phyloP scores from a whole-genome alignment of 2,888 invertebrate species.

The Erebia palarica region DNA sequence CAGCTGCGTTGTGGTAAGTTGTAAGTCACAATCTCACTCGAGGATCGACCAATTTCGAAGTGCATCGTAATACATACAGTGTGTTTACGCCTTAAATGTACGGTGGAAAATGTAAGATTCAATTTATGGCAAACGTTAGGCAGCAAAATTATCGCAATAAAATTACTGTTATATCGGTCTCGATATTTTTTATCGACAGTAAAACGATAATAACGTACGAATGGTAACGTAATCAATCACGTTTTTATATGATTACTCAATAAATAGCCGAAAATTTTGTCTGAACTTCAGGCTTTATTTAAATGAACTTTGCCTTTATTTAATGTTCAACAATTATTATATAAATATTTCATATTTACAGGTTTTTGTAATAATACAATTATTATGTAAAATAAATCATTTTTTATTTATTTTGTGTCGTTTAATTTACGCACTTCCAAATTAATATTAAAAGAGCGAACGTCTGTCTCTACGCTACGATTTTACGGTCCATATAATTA shows the following conservation, averaged over 20 bases:
- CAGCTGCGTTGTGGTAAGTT: no score
- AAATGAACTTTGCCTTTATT: no score
- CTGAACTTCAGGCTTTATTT: no score
- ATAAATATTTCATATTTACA: constrained; percentile 16
- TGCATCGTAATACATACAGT: no score
- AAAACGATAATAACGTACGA: neutral
- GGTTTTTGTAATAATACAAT: constrained; percentile 13
- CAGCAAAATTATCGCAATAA: neutral
- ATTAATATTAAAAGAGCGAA: no score
- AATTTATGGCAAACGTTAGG: neutral
- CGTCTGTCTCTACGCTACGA: no score
- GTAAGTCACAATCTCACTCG: no score
- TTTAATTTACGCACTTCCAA: neutral
- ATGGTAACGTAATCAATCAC: neutral
- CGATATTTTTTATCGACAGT: no score
- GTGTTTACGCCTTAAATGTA: neutral
- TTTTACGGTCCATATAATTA: no score
- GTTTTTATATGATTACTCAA: neutral
- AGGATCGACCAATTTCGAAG: no score
- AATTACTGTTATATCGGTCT: neutral
- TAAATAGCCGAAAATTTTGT: neutral
- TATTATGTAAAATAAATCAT: constrained; percentile 11
- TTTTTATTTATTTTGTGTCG: neutral
- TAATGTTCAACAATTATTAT: neutral
- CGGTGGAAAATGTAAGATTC: neutral